A percentile compares a stretch with the other conserved stretches of the same genome.
Evolutionary conservation across 2,797 vertebrate species (phyloP).

Genomic region (Acanthurus lineatus): DNA sequence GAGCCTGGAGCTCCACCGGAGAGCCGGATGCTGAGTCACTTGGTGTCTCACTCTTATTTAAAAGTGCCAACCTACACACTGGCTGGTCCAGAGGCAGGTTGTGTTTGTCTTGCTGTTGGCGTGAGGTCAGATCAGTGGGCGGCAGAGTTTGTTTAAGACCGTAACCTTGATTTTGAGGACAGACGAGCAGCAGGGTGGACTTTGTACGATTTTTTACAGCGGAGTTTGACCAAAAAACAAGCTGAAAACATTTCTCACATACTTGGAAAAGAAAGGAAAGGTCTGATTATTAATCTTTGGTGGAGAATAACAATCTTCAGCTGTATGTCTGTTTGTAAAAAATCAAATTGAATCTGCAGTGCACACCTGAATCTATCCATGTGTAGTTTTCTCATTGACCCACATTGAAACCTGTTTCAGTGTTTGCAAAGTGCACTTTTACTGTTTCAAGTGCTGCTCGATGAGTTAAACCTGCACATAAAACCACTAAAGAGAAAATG

Average conservation of each 20-base stretch:
- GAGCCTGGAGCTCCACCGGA: constrained; percentile 26
- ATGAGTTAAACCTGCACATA: not conserved
- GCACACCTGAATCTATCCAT: not conserved
- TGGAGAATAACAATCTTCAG: not conserved
- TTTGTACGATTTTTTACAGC: constrained; percentile 21
- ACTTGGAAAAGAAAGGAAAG: not conserved
- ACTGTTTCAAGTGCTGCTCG: too few relatives aligned
- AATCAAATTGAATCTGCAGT: not conserved
- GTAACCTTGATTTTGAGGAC: constrained; percentile 50
- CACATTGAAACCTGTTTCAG: not conserved
- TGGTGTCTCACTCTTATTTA: constrained; percentile 19
- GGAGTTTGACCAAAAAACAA: constrained; percentile 13
- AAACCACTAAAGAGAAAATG: not conserved
- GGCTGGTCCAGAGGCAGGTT: constrained; percentile 33
- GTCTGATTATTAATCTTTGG: not conserved
- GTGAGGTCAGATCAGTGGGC: constrained; percentile 47
- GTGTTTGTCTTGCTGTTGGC: constrained; percentile 51
- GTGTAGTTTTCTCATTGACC: not conserved
- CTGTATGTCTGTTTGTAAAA: not conserved
- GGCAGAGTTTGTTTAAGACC: constrained; percentile 33
- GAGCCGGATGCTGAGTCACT: constrained; percentile 52
- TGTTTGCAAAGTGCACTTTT: not conserved
- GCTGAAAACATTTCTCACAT: not conserved
- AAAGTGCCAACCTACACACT: constrained; percentile 8
- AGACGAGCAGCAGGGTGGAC: not conserved